These are phyloP conservation scores for Silvanus unidentatus DNA, from an alignment of 2,888 invertebrate species.

Conservation along the genomic window DNA sequence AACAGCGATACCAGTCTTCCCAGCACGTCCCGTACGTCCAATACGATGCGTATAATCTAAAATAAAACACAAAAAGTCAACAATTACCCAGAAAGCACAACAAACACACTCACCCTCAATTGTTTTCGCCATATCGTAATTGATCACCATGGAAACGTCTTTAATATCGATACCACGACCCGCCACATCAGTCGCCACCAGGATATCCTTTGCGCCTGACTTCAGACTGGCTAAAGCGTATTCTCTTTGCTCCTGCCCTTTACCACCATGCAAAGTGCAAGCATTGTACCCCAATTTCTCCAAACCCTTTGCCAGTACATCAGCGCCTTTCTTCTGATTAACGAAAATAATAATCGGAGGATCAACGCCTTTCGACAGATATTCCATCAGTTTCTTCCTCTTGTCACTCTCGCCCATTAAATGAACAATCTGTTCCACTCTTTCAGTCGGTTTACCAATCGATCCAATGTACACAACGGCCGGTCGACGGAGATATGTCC, in stretches of 20 bases:
- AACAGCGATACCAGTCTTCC: conserved; percentile 93
- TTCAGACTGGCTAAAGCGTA: conserved; percentile 96
- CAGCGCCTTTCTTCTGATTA: conserved; percentile 99
- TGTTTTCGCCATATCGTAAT: conserved; percentile 99
- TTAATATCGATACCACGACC: conserved; percentile 99
- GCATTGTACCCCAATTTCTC: conserved; percentile 96
- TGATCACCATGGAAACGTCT: conserved; percentile 97
- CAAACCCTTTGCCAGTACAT: conserved; percentile 92
- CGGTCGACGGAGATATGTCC: conserved; percentile 90
- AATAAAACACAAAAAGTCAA: conserved; percentile 21
- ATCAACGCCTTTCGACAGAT: conserved; percentile 83
- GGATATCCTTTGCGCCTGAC: conserved; percentile 91
- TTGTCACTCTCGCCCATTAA: conserved; percentile 95
- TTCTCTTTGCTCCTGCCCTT: conserved; percentile 99
- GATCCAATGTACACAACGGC: conserved; percentile 96
- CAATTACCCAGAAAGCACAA: conserved; percentile 5
- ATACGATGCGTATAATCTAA: conserved; percentile 94
- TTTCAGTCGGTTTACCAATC: conserved; percentile 90
- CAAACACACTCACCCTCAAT: conserved; percentile 89
- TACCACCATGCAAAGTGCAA: conserved; percentile 97
- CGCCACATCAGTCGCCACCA: conserved; percentile 99
- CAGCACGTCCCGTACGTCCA: conserved; percentile 97
- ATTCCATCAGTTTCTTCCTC: conserved; percentile 90
- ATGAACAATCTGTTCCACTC: conserved; percentile 95
- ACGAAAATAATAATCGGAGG: conserved; percentile 99